phyloP scores from a whole-genome alignment of 2,797 vertebrate genomes.

The Dendrocincla tyrannina region DNA sequence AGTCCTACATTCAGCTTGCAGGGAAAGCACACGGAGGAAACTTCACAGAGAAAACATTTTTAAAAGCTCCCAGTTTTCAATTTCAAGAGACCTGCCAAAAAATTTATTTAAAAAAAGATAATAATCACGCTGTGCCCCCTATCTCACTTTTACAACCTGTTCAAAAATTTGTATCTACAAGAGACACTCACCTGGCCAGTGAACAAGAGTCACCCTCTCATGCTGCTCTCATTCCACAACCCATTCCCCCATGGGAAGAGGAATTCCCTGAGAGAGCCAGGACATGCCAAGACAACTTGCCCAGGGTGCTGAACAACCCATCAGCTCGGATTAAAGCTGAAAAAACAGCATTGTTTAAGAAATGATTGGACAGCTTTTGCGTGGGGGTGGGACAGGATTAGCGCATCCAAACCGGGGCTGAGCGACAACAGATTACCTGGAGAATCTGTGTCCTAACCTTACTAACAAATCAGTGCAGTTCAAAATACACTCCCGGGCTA shows the following conservation, averaged over 20 bases:
- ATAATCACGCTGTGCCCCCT: fast-evolving
- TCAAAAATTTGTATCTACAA: neutral
- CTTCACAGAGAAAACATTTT: neutral
- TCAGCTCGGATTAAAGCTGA: constrained; percentile 5
- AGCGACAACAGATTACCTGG: constrained; percentile 35
- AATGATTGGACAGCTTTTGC: constrained; percentile 1
- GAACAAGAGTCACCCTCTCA: neutral
- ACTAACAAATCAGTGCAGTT: neutral
- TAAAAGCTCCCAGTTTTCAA: neutral
- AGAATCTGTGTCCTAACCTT: neutral
- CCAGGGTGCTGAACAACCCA: neutral
- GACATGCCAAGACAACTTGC: neutral
- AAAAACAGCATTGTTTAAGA: neutral
- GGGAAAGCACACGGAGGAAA: neutral
- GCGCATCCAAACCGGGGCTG: constrained; percentile 3
- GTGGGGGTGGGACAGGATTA: constrained; percentile 62
- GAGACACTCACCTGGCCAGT: neutral
- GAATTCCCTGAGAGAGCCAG: neutral
- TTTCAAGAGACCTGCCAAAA: neutral
- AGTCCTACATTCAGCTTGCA: neutral
- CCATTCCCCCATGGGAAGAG: neutral
- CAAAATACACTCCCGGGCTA: neutral
- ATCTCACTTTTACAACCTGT: neutral
- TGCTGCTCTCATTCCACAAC: neutral
- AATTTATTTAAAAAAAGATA: neutral